phyloP scores from a whole-genome alignment of 2,888 invertebrate species.

The Drosophila tanythrix region DNA sequence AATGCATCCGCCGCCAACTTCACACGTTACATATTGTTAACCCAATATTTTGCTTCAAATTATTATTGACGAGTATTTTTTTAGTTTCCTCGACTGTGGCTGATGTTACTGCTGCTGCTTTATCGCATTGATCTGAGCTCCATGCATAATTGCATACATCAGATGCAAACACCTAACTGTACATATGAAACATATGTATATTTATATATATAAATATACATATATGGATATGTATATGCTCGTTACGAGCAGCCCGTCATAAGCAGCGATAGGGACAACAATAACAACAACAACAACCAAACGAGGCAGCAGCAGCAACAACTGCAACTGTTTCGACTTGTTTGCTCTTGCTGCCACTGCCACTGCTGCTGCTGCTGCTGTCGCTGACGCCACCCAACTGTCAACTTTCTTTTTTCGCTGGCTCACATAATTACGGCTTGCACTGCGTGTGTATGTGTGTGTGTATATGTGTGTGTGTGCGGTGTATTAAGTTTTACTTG shows the following conservation, averaged over 20 bases:
- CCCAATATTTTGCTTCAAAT: constrained; percentile 55
- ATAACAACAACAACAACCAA: constrained; percentile 27
- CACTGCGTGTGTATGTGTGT: constrained; percentile 8
- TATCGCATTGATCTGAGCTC: constrained; percentile 60
- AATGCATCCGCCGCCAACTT: constrained; percentile 29
- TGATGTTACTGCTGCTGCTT: constrained; percentile 31
- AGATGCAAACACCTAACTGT: constrained; percentile 74
- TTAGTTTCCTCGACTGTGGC: constrained; percentile 8
- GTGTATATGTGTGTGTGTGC: constrained; percentile 20
- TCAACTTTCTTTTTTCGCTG: constrained; percentile 73
- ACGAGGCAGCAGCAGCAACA: constrained; percentile 22
- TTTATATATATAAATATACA: constrained; percentile 7
- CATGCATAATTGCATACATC: constrained; percentile 79
- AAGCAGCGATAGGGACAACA: constrained; percentile 49
- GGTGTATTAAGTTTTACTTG: constrained; percentile 68
- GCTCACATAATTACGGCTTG: constrained; percentile 64
- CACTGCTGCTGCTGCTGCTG: constrained; percentile 42
- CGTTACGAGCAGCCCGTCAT: constrained; percentile 64
- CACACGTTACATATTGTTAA: constrained; percentile 58
- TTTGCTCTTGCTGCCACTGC: constrained; percentile 42
- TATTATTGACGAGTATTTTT: constrained; percentile 12
- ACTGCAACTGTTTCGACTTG: constrained; percentile 56
- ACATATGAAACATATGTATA: constrained; percentile 22
- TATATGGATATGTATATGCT: constrained; percentile 33
- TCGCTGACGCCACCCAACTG: constrained; percentile 77